A percentile compares a stretch with the other conserved stretches of the same genome.
Conservation (phyloP, 2,797 vertebrate species). For the Anomalospiza imberbis region DNA sequence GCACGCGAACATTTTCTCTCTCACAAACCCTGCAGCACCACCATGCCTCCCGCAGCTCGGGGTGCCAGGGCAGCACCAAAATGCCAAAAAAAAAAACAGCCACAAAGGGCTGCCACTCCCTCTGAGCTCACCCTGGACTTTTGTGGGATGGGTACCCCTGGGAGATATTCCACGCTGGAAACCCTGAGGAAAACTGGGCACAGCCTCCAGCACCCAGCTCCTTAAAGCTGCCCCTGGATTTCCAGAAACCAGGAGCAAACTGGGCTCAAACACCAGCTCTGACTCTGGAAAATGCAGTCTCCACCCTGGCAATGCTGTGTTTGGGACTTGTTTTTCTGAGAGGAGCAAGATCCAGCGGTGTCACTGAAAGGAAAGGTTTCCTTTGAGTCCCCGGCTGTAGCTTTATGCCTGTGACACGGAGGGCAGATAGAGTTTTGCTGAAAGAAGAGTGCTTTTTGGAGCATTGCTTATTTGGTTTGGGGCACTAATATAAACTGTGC, state of each 20-base stretch:
- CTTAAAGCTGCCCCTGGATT: fast-evolving
- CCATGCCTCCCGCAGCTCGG: not conserved
- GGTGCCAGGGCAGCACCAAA: not conserved
- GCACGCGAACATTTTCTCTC: not conserved
- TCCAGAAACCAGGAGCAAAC: not conserved
- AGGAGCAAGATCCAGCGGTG: not conserved
- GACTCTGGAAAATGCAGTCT: not conserved
- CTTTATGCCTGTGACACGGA: not conserved
- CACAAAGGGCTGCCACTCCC: not conserved
- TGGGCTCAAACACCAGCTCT: fast-evolving
- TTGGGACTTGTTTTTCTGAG: not conserved
- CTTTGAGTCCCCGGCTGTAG: not conserved
- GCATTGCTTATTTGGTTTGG: slow-evolving; percentile 65
- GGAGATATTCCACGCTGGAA: not conserved
- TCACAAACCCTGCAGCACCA: not conserved
- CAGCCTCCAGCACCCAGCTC: not conserved
- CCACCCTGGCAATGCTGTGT: not conserved
- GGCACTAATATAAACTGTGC: slow-evolving; percentile 64
- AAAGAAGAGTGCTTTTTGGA: slow-evolving; percentile 58
- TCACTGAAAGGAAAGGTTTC: not conserved
- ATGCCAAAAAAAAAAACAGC: fast-evolving
- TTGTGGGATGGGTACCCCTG: not conserved
- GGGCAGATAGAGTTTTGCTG: slow-evolving; percentile 36
- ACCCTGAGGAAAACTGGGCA: not conserved
- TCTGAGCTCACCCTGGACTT: not conserved